Base-by-base conservation (phyloP, 1,140 invertebrate genomes). In the Monomorium pharaonis region DNA sequence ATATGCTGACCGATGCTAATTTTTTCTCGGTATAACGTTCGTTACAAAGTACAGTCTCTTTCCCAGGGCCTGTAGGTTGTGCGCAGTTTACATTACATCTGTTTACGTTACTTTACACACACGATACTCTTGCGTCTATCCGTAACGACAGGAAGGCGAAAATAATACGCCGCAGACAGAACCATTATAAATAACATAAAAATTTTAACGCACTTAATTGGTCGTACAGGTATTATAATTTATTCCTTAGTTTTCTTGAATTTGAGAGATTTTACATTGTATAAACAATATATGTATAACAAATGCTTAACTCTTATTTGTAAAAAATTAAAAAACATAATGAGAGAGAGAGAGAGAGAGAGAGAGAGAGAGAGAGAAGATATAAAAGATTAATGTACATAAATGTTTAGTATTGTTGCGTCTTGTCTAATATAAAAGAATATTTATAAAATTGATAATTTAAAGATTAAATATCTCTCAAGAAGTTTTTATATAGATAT, bases 101-200 rank as follows among this genome's bases (percentile, higher is more conserved):
- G 91, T 92, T 93, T 93, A 92, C 86, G 65, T 90, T 92, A 92
- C 77, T 89, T 91, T 87, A 87, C 18, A 63, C 86, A 88, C 42
- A 65, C 84, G 77, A 80, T 72, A 54, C 65, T 86, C 74, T 72
- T n/a, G 77, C n/a, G 30, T 49, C 51, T 77, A 27, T 24, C 33
- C 69, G 47, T 67, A 74, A 78, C 47, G 88, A 89, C 54, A 75
- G 65, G 44, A 62, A 51, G 72, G 58, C 27, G 10, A 67, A 63
- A 89, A 86, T 84, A 84, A 89, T 89, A 81, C 63, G 24, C 7
- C 62, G 69, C 56, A 63, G 75, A 88, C 84, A 86, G 12, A 56
- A 62, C 51, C 24, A 12, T 30, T 63, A 18, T 18, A 30, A 78
- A 78, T 62, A 49, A n/a, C 44, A 27, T 65, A 24, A 14, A 78